Base-by-base conservation (phyloP, 2,113 vertebrate species). In the Panthera uncia region DNA sequence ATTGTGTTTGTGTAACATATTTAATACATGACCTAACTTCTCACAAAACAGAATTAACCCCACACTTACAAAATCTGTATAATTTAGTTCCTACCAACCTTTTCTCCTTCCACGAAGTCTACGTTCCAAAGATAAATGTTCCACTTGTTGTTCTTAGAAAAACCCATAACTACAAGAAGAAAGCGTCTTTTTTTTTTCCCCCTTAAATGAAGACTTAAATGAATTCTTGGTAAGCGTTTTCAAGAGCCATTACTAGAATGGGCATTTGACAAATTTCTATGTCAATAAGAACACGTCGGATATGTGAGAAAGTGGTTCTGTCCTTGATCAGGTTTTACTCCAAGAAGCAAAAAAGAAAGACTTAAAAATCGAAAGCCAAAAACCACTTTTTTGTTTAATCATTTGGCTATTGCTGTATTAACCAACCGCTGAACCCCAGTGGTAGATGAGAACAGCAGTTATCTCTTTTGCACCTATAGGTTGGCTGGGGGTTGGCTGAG, bases 201-300 rank as follows among this genome's bases (percentile, higher is more conserved):
- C 2, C 41, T 87, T 92, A 66, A 78, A 73, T 82, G 36, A 86
- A 95, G 50, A 79, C 19, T 52, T 63, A 78, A 73, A 55, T 91
- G 36, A 80, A 50, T 33, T 63, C n/a, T 74, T 84, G 9, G 25
- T 92, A 74, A 95, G 48, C 61, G 76, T 84, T 96, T 96, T 65
- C 84, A 87, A 93, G 29, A 91, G 19, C 21, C 38, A 10, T 95
- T 63, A 36, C 33, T 52, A 82, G 38, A 86, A 76, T 36, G 23
- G 36, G 21, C 19, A 71, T 57, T 68, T 36, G 57, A 36, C 16
- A 92, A 45, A 13, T 13, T 90, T 69, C 94, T 45, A 45, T 76
- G 41, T 87, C 63, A 65, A 41, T 36, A 79, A 86, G 23, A 97
- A 57, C 92, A 68, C 2, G 74, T 45, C 27, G 8, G 29, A 36